Percentiles rank a stretch among this genome's conserved stretches.
phyloP scores from a whole-genome alignment of 2,797 vertebrate species.

The Hyperoplus immaculatus region DNA sequence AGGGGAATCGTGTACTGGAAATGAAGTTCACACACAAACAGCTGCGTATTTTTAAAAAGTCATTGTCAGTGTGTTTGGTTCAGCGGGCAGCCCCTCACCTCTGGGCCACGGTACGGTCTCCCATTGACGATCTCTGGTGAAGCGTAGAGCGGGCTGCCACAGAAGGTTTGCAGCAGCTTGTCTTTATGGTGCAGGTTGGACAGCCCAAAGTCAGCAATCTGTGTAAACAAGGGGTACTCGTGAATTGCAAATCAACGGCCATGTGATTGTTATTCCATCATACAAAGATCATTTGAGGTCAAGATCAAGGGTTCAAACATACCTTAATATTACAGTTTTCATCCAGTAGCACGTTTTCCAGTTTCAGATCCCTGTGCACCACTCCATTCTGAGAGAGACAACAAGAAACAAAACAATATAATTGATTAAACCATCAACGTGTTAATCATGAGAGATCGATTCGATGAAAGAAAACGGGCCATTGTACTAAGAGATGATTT shows the following conservation, averaged over 20 bases:
- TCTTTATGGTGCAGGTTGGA: slow-evolving; percentile 99
- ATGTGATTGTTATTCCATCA: slow-evolving; percentile 16
- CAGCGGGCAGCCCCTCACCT: slow-evolving; percentile 84
- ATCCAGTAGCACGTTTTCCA: slow-evolving; percentile 99
- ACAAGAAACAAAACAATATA: slow-evolving; percentile 13
- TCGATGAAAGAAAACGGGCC: slow-evolving; percentile 40
- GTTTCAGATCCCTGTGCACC: slow-evolving; percentile 98
- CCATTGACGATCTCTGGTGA: slow-evolving; percentile 99
- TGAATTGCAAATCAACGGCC: slow-evolving; percentile 1
- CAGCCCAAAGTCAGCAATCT: slow-evolving; percentile 99
- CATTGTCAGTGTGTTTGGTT: slow-evolving; percentile 15
- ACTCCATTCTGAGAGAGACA: slow-evolving; percentile 93
- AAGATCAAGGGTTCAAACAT: slow-evolving; percentile 36
- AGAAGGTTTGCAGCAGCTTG: slow-evolving; percentile 98
- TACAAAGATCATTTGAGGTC: slow-evolving; percentile 19
- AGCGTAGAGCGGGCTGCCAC: slow-evolving; percentile 97
- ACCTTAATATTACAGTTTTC: slow-evolving; percentile 99
- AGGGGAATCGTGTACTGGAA: slow-evolving; percentile 1
- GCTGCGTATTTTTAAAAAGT: neutral
- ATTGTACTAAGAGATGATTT: slow-evolving; percentile 66
- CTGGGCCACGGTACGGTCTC: slow-evolving; percentile 96
- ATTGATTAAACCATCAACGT: slow-evolving; percentile 34
- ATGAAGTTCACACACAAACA: slow-evolving; percentile 18
- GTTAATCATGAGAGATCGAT: slow-evolving; percentile 51
- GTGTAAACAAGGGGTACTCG: slow-evolving; percentile 44